phyloP scores from a whole-genome alignment of 2,797 vertebrate genomes.

The Silurus aristotelis region DNA sequence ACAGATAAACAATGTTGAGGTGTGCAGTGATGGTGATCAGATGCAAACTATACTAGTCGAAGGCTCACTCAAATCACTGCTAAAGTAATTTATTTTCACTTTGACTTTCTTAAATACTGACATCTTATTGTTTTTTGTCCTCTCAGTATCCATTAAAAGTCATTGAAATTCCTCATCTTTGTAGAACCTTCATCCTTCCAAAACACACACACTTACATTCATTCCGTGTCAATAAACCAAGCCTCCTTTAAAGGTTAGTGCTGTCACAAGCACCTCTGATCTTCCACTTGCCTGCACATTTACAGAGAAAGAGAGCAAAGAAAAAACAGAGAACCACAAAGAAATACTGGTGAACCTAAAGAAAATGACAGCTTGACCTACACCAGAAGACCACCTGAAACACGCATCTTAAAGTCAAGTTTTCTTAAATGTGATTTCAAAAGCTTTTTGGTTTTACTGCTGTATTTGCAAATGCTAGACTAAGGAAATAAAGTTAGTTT shows the following conservation, averaged over 20 bases:
- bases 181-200: background rate
- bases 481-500: background rate
- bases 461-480: background rate
- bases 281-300: background rate
- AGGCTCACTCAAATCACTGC: background rate
- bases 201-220: conserved; percentile 34
- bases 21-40: too few species aligned
- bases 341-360: background rate
- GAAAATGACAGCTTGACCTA: conserved; percentile 22
- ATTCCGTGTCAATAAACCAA: conserved; percentile 59
- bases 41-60: too few species aligned
- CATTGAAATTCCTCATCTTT: background rate
- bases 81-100: background rate
- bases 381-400: conserved; percentile 2
- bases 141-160: background rate
- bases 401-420: conserved; percentile 8
- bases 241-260: conserved; percentile 65
- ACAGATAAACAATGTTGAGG: too few species aligned
- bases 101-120: background rate
- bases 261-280: conserved; percentile 51
- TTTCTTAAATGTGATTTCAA: conserved; percentile 17
- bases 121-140: background rate
- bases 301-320: background rate
- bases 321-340: background rate
- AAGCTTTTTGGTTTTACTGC: background rate